phyloP scores from a whole-genome alignment of 2,797 vertebrate genomes.

The Gymnothorax javanicus region DNA sequence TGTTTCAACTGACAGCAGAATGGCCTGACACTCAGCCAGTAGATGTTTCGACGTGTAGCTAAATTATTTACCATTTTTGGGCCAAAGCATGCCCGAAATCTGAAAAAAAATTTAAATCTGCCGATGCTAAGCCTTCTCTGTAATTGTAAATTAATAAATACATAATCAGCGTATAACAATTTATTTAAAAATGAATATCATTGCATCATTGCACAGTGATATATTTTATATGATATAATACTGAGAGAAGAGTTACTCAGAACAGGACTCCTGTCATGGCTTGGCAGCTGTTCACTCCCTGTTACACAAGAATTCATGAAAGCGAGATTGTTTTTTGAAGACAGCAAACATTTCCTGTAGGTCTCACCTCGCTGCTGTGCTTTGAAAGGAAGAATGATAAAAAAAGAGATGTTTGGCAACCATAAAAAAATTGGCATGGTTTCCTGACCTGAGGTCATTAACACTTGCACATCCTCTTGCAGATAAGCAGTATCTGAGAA shows the following conservation, averaged over 20 bases:
- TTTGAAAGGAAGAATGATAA: not conserved
- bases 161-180: not conserved
- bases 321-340: not conserved
- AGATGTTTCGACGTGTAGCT: too few relatives aligned
- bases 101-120: not conserved
- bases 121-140: not conserved
- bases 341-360: not conserved
- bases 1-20: not conserved
- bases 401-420: not conserved
- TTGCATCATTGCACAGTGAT: too few relatives aligned
- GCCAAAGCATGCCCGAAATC: not conserved
- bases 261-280: not conserved
- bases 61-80: too few relatives aligned
- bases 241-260: not conserved
- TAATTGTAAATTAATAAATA: not conserved
- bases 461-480: not conserved
- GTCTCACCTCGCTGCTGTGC: not conserved
- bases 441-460: not conserved
- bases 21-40: too few relatives aligned
- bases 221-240: not conserved
- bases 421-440: not conserved
- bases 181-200: too few relatives aligned
- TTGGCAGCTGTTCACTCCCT: not conserved
- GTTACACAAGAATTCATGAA: not conserved
- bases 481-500: not conserved